Evolutionary conservation across 2,113 vertebrate species (phyloP).

Genomic region (Neodontobutis hainanensis): DNA sequence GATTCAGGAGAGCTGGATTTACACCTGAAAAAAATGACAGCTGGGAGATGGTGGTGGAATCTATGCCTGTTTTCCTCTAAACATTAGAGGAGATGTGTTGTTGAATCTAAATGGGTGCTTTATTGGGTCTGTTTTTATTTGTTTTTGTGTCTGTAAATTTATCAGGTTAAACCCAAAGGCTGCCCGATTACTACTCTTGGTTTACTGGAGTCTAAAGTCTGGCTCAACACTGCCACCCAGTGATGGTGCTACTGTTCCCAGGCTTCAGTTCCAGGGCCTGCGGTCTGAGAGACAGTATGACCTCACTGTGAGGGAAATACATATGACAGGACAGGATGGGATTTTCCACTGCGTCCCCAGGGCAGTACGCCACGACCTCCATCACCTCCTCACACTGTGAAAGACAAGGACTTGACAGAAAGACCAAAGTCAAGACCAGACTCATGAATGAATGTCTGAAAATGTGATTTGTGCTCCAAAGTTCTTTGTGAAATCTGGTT

Average conservation of each 20-base stretch:
- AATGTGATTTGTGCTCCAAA: slow-evolving; percentile 11
- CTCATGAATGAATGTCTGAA: slow-evolving; percentile 27
- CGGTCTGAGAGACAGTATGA: slow-evolving; percentile 66
- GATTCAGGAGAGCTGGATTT: slow-evolving; percentile 40
- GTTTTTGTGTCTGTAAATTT: neutral
- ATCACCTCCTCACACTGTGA: slow-evolving; percentile 24
- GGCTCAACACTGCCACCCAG: slow-evolving; percentile 81
- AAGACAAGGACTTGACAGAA: slow-evolving; percentile 36
- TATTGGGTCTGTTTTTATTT: neutral
- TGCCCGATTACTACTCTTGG: neutral
- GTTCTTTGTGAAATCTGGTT: neutral
- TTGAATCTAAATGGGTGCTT: slow-evolving; percentile 6
- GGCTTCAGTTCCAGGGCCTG: slow-evolving; percentile 36
- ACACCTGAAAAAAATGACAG: slow-evolving; percentile 32
- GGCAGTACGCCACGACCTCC: slow-evolving; percentile 40
- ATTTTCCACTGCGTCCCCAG: slow-evolving; percentile 72
- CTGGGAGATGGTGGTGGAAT: neutral
- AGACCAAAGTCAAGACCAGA: slow-evolving; percentile 26
- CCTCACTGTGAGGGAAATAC: slow-evolving; percentile 68
- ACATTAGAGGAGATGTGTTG: neutral
- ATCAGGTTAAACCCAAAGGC: neutral
- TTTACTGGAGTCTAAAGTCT: slow-evolving; percentile 27
- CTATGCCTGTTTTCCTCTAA: neutral
- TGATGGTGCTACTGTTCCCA: slow-evolving; percentile 18
- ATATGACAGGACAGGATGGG: slow-evolving; percentile 48